Percentiles rank a stretch among this genome's conserved stretches.
phyloP scores from a whole-genome alignment of 2,888 invertebrate species.

The Lasioglossum villosulum region DNA sequence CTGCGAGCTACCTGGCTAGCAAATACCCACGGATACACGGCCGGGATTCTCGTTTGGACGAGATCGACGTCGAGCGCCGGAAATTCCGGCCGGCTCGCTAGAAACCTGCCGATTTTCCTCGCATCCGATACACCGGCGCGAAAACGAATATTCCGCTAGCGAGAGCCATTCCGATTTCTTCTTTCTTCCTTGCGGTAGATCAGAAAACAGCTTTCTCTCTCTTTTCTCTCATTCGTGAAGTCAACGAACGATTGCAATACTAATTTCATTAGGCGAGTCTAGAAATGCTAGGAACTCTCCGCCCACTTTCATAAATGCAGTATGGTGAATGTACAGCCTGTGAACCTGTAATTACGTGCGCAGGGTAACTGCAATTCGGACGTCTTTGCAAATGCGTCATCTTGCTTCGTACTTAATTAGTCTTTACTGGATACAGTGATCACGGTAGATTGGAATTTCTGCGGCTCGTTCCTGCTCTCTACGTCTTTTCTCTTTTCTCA shows the following conservation, averaged over 20 bases:
- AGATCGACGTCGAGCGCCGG: conserved; percentile 16
- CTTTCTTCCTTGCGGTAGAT: background rate
- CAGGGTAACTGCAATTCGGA: too few species aligned
- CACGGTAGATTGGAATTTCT: background rate
- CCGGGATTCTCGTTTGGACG: background rate
- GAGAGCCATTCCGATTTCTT: background rate
- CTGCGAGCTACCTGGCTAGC: conserved; percentile 28
- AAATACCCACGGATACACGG: conserved; percentile 3
- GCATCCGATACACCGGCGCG: background rate
- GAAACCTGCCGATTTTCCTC: conserved; percentile 4
- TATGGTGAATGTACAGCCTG: too few species aligned
- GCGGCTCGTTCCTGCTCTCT: background rate
- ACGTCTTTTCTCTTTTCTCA: background rate
- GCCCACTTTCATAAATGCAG: too few species aligned
- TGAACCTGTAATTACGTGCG: too few species aligned
- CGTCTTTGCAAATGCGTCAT: too few species aligned
- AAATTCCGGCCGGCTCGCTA: conserved; percentile 16
- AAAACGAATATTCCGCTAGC: background rate
- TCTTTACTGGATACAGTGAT: background rate
- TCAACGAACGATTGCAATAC: background rate
- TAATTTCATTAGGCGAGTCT: background rate
- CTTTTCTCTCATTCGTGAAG: too few species aligned
- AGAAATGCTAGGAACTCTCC: too few species aligned
- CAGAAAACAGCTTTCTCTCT: too few species aligned
- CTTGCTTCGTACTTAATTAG: background rate